Conservation (phyloP, 2,797 vertebrate species). For the Holocentrus rufus region DNA sequence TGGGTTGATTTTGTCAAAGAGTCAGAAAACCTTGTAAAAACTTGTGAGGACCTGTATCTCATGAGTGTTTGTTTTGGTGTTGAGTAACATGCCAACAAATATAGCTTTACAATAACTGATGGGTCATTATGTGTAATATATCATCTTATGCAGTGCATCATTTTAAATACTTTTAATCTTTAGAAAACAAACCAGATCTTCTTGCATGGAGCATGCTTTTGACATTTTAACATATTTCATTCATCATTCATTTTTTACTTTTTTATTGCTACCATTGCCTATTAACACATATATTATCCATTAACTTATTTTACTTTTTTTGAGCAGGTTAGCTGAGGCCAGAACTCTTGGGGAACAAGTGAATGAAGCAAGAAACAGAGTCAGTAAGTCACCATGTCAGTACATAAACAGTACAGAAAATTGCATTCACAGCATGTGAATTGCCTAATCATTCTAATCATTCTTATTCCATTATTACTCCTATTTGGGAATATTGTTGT, state of each 20-base stretch:
- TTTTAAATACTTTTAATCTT: not conserved
- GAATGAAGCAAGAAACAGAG: conserved; percentile 83
- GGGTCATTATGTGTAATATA: not conserved
- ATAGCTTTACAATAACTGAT: conserved; percentile 1
- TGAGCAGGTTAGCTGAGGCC: conserved; percentile 88
- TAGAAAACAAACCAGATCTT: too few species aligned
- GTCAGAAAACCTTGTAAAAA: not conserved
- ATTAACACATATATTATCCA: not conserved
- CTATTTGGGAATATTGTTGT: not conserved
- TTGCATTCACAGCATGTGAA: conserved; percentile 2
- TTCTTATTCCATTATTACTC: not conserved
- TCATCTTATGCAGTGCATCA: not conserved
- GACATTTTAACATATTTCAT: not conserved
- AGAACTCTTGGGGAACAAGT: conserved; percentile 87
- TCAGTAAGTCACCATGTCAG: conserved; percentile 86
- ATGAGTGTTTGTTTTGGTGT: not conserved
- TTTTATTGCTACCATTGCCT: conserved; percentile 1
- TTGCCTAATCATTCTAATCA: not conserved
- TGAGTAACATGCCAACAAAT: conserved; percentile 3
- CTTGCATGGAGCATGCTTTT: not conserved
- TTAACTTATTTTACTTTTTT: conserved; percentile 38
- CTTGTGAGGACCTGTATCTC: not conserved
- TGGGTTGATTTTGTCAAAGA: not conserved
- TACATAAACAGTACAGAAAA: not conserved
- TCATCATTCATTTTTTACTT: not conserved